Percentiles rank a stretch among this genome's conserved stretches.
Evolutionary conservation across 2,888 invertebrate species (phyloP).

Genomic region (Tetragonisca angustula): DNA sequence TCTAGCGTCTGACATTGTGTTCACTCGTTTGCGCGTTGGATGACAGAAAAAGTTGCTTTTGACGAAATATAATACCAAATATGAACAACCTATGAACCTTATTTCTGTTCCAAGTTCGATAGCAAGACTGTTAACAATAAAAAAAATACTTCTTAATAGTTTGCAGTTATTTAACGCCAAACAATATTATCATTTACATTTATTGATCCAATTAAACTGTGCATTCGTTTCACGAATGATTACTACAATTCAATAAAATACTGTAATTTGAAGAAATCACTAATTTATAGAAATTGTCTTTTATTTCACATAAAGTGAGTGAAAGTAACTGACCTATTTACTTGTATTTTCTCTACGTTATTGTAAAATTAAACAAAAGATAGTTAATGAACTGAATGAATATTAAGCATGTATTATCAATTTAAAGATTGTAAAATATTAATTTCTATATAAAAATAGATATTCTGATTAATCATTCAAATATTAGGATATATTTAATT

Average conservation of each 20-base stretch:
- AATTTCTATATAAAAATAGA: not conserved
- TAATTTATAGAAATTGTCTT: not conserved
- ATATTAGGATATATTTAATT: not conserved
- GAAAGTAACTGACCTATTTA: not conserved
- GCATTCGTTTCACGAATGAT: not conserved
- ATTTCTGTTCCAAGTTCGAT: not conserved
- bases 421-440: not conserved
- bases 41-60: conserved; percentile 41
- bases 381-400: not conserved
- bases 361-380: not conserved
- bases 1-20: conserved; percentile 37
- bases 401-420: not conserved
- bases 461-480: not conserved
- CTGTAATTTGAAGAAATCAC: conserved; percentile 9
- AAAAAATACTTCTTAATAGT: not conserved
- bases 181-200: not conserved
- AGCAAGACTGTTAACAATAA: not conserved
- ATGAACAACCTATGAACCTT: not conserved
- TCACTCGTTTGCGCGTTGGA: conserved; percentile 34
- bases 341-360: not conserved
- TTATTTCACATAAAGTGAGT: not conserved
- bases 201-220: not conserved
- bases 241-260: conserved; percentile 4
- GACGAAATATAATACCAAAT: conserved; percentile 36
- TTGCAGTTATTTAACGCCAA: not conserved